Evolutionary conservation across 2,797 vertebrate species (phyloP).

Genomic region (Chloroceryle amazona): DNA sequence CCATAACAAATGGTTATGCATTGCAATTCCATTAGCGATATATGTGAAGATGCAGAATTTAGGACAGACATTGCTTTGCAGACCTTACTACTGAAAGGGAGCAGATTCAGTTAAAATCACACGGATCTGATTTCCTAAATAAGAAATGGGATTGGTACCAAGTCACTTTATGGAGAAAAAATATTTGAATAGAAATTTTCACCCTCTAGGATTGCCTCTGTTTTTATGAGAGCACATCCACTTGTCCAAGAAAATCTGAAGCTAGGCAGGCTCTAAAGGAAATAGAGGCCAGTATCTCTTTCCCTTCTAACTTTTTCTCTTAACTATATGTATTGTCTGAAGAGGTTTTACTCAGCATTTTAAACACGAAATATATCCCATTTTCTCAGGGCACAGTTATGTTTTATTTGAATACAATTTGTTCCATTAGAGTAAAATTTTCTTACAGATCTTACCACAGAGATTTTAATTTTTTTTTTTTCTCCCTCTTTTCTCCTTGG

Average conservation of each 20-base stretch:
- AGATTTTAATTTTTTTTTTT: background rate
- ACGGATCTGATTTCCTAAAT: background rate
- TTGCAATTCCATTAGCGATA: background rate
- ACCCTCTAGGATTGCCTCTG: background rate
- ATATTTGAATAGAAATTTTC: background rate
- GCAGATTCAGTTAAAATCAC: background rate
- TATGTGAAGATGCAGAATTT: background rate
- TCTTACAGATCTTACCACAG: background rate
- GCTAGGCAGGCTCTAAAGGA: background rate
- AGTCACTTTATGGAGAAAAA: background rate
- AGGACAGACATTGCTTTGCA: background rate
- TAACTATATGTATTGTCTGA: background rate
- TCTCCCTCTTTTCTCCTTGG: rapidly evolving
- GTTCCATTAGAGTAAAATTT: background rate
- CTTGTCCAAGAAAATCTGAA: background rate
- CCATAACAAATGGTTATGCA: background rate
- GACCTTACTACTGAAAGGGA: background rate
- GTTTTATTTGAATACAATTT: background rate
- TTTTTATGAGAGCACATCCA: background rate
- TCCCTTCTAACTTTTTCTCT: background rate
- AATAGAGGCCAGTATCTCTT: background rate
- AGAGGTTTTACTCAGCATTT: background rate
- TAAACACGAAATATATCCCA: background rate
- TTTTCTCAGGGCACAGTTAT: background rate
- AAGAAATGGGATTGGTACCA: background rate